These are phyloP conservation scores for Caenorhabditis sp. DNA, from an alignment of 2,888 invertebrate species.

Conservation along the genomic window DNA sequence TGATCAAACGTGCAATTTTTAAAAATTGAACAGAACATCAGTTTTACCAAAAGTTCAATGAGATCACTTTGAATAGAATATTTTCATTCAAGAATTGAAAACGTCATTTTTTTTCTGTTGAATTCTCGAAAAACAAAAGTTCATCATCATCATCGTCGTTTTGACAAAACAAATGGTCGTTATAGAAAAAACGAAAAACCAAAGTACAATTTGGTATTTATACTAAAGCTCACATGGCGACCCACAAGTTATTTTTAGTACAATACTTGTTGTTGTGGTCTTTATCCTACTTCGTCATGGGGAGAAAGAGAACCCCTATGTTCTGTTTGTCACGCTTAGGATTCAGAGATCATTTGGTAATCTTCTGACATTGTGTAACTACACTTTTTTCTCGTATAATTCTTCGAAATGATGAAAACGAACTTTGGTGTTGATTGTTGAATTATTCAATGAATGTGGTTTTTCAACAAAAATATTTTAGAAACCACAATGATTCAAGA, in stretches of 20 bases:
- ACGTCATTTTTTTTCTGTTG: background rate
- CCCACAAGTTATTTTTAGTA: background rate
- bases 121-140: background rate
- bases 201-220: background rate
- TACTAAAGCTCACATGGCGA: background rate
- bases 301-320: background rate
- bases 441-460: too few relatives aligned
- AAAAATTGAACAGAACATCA: background rate
- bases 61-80: too few relatives aligned
- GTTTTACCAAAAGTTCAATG: too few relatives aligned
- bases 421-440: too few relatives aligned
- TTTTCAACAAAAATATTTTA: too few relatives aligned
- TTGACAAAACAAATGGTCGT: background rate
- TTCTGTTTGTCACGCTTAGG: background rate
- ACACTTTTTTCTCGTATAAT: too few relatives aligned
- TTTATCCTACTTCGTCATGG: background rate
- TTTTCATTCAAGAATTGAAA: background rate
- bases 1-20: background rate
- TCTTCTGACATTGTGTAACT: too few relatives aligned
- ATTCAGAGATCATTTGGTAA: too few relatives aligned
- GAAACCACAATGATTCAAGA: too few relatives aligned
- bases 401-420: too few relatives aligned
- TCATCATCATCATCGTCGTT: background rate
- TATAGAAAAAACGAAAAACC: background rate
- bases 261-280: background rate